These are phyloP conservation scores for Spatulosminthurus flaviceps DNA, from an alignment of 2,888 invertebrate genomes.

Conservation along the genomic window DNA sequence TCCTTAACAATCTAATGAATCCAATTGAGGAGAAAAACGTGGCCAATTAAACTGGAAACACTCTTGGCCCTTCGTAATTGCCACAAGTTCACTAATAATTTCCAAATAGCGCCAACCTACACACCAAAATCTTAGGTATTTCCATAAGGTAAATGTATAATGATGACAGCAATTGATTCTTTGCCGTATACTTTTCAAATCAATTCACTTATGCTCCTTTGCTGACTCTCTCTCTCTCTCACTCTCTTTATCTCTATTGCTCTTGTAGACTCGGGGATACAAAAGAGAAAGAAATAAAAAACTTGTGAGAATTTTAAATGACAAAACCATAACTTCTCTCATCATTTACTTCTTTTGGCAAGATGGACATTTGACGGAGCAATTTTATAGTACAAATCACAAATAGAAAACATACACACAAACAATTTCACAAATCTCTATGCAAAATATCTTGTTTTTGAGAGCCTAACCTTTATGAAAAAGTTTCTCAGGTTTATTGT, in stretches of 20 bases:
- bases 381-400: too few species aligned
- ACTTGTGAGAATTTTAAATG: background rate
- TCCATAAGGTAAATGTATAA: conserved; percentile 2
- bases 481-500: too few species aligned
- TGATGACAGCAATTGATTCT: conserved; percentile 18
- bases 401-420: too few species aligned
- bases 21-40: background rate
- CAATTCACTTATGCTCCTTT: background rate
- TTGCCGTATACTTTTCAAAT: background rate
- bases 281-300: background rate
- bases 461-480: too few species aligned
- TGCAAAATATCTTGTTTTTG: too few species aligned
- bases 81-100: conserved; percentile 1
- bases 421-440: too few species aligned
- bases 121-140: background rate
- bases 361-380: too few species aligned
- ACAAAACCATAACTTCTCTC: background rate
- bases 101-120: background rate
- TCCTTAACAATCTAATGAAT: conserved; percentile 4
- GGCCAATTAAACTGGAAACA: conserved; percentile 8
- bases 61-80: background rate
- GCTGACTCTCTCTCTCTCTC: background rate
- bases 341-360: too few species aligned
- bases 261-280: background rate
- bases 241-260: too few species aligned